Percentiles rank a stretch among this genome's conserved stretches.
Evolutionary conservation across 2,888 invertebrate species (phyloP).

Genomic region (Pelosia muscerda): DNA sequence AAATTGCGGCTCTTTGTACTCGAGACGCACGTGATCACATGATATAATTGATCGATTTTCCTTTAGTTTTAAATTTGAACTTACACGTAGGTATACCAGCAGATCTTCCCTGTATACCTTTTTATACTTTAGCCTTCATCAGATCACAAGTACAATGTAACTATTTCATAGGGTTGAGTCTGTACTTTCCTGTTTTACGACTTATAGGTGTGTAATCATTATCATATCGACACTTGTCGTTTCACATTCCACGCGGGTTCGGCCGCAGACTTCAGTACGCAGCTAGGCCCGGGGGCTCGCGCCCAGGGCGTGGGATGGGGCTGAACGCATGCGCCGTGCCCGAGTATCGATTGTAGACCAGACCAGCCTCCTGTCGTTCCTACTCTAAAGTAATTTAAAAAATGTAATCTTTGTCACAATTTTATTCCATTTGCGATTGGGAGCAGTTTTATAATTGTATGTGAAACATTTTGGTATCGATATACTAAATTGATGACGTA

Average conservation of each 20-base stretch:
- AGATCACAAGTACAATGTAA: too few species aligned
- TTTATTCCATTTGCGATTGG: slow-evolving; percentile 10
- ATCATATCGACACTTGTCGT: slow-evolving; percentile 32
- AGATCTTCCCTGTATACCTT: not conserved
- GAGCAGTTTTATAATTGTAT: not conserved
- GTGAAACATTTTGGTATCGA: not conserved
- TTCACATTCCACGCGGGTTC: slow-evolving; percentile 32
- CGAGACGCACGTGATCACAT: too few species aligned
- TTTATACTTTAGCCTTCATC: too few species aligned
- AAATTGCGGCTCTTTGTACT: not conserved
- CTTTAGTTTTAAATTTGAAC: too few species aligned
- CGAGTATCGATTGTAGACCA: slow-evolving; percentile 47
- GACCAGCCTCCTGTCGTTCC: slow-evolving; percentile 37
- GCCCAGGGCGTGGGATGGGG: slow-evolving; percentile 21
- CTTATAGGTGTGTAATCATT: not conserved
- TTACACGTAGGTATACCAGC: not conserved
- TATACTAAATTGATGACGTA: not conserved
- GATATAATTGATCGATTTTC: too few species aligned
- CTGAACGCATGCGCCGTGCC: slow-evolving; percentile 49
- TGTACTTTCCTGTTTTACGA: too few species aligned
- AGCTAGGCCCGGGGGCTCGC: slow-evolving; percentile 40
- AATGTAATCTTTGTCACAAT: slow-evolving; percentile 31
- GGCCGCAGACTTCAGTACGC: slow-evolving; percentile 56
- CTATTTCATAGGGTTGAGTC: too few species aligned
- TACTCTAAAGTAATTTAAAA: slow-evolving; percentile 44